Conservation (phyloP, 53 echinoderm and acorn worm species). For the Luidia sarsii region DNA sequence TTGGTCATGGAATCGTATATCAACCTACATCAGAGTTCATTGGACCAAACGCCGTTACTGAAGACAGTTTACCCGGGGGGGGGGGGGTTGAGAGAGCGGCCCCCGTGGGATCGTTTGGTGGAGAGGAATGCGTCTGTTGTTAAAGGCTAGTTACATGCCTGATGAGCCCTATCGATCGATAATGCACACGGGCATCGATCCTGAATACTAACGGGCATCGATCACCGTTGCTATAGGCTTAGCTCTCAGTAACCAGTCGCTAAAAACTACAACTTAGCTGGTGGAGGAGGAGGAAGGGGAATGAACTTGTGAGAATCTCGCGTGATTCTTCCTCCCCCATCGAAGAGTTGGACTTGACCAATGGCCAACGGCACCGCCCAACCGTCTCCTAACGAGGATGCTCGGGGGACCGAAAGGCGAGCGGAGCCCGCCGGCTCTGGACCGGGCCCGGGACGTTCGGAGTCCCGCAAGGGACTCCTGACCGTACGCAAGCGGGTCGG, state of each 20-base stretch:
- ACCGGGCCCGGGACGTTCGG: not conserved
- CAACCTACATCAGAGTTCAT: too few species aligned
- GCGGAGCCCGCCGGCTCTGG: not conserved
- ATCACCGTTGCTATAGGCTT: constrained; percentile 35
- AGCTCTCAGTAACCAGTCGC: too few species aligned
- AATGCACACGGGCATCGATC: not conserved
- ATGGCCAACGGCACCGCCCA: constrained; percentile 8
- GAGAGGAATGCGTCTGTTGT: not conserved
- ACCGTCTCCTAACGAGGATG: not conserved
- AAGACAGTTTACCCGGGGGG: too few species aligned
- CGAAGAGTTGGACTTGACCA: not conserved
- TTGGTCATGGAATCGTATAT: too few species aligned
- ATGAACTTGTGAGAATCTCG: too few species aligned
- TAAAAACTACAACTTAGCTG: too few species aligned
- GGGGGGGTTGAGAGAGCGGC: too few species aligned
- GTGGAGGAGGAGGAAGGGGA: too few species aligned
- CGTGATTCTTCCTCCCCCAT: too few species aligned
- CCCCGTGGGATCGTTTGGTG: too few species aligned
- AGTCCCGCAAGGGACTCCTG: constrained; percentile 4
- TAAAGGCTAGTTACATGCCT: constrained; percentile 1
- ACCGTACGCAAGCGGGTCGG: constrained; percentile 76
- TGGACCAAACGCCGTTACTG: too few species aligned
- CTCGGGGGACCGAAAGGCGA: constrained; percentile 2
- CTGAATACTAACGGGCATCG: not conserved
- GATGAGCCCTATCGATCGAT: not conserved